phyloP scores from a whole-genome alignment of 2,888 invertebrate genomes.

The Tethea ocularis region DNA sequence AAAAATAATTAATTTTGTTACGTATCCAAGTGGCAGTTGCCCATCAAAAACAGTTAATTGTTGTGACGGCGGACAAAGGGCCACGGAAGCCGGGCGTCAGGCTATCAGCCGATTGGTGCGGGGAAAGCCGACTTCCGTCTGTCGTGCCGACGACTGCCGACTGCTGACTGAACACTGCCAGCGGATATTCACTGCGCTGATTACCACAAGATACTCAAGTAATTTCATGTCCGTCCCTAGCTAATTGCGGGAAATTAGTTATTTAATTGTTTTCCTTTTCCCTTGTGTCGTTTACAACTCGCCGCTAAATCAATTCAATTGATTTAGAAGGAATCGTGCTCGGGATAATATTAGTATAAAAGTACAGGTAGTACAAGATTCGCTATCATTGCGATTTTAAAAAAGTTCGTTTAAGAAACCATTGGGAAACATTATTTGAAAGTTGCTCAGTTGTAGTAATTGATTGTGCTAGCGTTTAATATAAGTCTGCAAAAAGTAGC shows the following conservation, averaged over 20 bases:
- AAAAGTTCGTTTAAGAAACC: slow-evolving; percentile 8
- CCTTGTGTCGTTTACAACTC: slow-evolving; percentile 49
- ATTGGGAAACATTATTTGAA: background rate
- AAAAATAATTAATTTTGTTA: background rate
- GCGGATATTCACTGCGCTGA: slow-evolving; percentile 46
- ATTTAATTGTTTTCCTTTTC: slow-evolving; percentile 79
- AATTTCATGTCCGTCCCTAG: slow-evolving; percentile 70
- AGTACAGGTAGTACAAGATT: slow-evolving; percentile 22
- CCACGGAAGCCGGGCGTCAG: slow-evolving; percentile 47
- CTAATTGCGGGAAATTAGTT: slow-evolving; percentile 77
- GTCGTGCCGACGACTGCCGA: slow-evolving; percentile 18
- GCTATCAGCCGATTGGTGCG: slow-evolving; percentile 48
- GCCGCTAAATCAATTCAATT: slow-evolving; percentile 44
- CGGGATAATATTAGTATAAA: slow-evolving; percentile 27
- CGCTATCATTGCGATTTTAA: slow-evolving; percentile 21
- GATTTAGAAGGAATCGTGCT: slow-evolving; percentile 36
- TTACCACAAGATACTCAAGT: slow-evolving; percentile 72
- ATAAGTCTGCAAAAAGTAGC: slow-evolving; percentile 55
- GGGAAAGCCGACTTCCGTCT: slow-evolving; percentile 62
- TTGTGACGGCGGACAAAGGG: slow-evolving; percentile 58
- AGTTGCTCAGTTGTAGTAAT: background rate
- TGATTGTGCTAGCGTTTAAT: background rate
- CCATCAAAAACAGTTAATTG: slow-evolving; percentile 42
- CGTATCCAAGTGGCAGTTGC: slow-evolving; percentile 16
- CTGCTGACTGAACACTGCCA: slow-evolving; percentile 30